Evolutionary conservation across 2,888 invertebrate species (phyloP).

Genomic region (Yponomeuta cagnagella): DNA sequence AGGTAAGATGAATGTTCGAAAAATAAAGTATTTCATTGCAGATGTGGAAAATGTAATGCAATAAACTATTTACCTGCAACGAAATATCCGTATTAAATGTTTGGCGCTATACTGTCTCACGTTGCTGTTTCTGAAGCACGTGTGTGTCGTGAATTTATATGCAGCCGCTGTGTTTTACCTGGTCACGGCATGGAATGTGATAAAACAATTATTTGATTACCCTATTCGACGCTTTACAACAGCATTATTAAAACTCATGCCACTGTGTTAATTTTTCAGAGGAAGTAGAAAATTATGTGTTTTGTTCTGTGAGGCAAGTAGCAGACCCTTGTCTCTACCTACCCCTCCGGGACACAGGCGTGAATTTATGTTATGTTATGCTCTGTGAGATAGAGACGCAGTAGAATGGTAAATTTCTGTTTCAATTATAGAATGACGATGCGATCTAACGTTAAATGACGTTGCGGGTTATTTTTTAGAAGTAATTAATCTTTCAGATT

Average conservation of each 20-base stretch:
- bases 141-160: constrained; percentile 50
- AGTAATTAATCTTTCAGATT: too few relatives aligned
- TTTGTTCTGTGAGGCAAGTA: too few relatives aligned
- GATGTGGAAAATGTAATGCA: neutral
- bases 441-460: too few relatives aligned
- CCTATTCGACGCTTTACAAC: neutral
- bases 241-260: neutral
- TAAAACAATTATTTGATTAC: constrained; percentile 38
- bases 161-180: constrained; percentile 40
- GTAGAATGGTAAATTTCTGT: too few relatives aligned
- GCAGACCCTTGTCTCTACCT: too few relatives aligned
- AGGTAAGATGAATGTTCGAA: neutral
- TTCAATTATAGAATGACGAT: too few relatives aligned
- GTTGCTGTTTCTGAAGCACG: constrained; percentile 33
- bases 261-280: neutral
- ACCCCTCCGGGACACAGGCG: too few relatives aligned
- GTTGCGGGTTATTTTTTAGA: too few relatives aligned
- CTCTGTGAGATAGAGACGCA: too few relatives aligned
- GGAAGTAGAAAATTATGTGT: too few relatives aligned
- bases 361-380: too few relatives aligned
- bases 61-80: neutral
- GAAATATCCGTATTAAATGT: neutral
- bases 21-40: neutral
- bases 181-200: constrained; percentile 43
- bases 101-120: constrained; percentile 54